Base-by-base conservation (phyloP, 2,113 vertebrate species). In the Epinephelus moara region DNA sequence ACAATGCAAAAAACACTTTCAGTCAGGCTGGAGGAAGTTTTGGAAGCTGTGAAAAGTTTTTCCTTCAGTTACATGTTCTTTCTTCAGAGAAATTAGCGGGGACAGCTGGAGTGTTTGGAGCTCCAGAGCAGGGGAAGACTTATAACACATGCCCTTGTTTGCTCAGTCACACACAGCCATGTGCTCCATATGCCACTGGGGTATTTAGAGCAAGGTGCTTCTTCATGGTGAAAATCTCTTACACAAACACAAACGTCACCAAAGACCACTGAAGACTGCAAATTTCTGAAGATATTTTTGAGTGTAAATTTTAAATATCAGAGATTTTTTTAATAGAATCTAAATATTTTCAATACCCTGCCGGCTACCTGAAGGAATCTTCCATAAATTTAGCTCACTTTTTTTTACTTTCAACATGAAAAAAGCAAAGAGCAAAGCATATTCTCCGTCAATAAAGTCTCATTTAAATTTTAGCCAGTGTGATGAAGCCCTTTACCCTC, bases 71-170 rank as follows among this genome's bases (percentile, higher is more conserved):
- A 49, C 53, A 50, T 56, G 47, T 30, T 60, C 4, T 52, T 68
- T 52, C 30, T 50, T 19, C 33, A 1, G 13, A 75, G 69, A 71
- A 45, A 23, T 71, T 50, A 53, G 3, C 0, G 15, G 40, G 27
- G 63, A 74, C 66, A 80, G 70, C 59, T 78, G 82, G 73, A 72
- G 62, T 23, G 47, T 69, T 37, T 62, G 47, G 66, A 63, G 50
- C 77, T 59, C 61, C 17, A 30, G 64, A 60, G 30, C 40, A 64
- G 40, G 21, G 71, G 62, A 69, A 15, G 47, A 70, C 52, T 73
- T 73, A 42, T 3, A 60, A 64, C 27, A 62, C 75, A 57, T 45
- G 5, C 7, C 18, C 56, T 60, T 80, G 62, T 68, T 85, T 76
- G 80, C 61, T 70, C 42, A 19, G 23, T 75, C 63, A 23, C 11